Percentiles rank a stretch among this genome's conserved stretches.
These are phyloP conservation scores for Andrena haemorrhoa DNA, from an alignment of 2,888 invertebrate species.

Conservation along the genomic window DNA sequence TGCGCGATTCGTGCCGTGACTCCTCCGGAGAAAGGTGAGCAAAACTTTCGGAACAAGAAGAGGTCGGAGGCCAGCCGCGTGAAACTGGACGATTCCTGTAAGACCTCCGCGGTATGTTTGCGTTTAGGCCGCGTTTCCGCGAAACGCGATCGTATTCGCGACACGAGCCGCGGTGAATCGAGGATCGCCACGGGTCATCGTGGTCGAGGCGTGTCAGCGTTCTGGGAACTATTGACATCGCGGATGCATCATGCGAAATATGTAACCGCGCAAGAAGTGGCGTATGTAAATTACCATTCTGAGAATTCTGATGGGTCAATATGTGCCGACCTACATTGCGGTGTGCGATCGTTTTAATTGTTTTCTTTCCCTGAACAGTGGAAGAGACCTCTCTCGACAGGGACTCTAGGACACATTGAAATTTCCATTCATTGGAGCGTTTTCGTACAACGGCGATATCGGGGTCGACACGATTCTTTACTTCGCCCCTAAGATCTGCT, in stretches of 20 bases:
- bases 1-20: conserved; percentile 49
- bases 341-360: background rate
- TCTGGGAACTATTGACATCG: background rate
- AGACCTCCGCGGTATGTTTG: conserved; percentile 34
- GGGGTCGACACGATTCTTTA: conserved; percentile 73
- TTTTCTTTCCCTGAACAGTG: background rate
- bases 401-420: conserved; percentile 43
- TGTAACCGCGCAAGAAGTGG: background rate
- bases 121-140: conserved; percentile 22
- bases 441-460: conserved; percentile 65
- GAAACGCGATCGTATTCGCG: conserved; percentile 51
- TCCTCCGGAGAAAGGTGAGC: conserved; percentile 48
- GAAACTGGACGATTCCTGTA: conserved; percentile 22
- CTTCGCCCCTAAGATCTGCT: conserved; percentile 53
- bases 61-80: conserved; percentile 44
- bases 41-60: conserved; percentile 13
- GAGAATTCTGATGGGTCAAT: background rate
- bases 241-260: background rate
- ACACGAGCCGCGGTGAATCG: conserved; percentile 41
- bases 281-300: background rate
- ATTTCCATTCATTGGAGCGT: conserved; percentile 29
- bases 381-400: background rate
- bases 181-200: conserved; percentile 23
- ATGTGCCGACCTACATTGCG: background rate
- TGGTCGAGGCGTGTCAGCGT: conserved; percentile 24